Conservation (phyloP, 2,113 vertebrate species). For the Tor tambroides region DNA sequence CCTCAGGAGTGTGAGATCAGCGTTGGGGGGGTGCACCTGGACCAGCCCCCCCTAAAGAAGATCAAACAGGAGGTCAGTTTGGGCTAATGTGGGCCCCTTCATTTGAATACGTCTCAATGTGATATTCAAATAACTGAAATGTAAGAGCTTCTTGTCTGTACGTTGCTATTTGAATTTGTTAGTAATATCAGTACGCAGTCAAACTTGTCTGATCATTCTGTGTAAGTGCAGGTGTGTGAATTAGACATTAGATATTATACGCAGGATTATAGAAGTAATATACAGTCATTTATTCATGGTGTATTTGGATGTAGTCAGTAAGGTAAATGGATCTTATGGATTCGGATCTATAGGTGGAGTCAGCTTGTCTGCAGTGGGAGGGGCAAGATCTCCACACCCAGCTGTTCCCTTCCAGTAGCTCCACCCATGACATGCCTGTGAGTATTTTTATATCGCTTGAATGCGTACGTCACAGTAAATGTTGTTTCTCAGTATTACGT, state of each 20-base stretch:
- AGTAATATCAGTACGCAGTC: slow-evolving; percentile 28
- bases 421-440: slow-evolving; percentile 86
- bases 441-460: slow-evolving; percentile 66
- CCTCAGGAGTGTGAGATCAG: slow-evolving; percentile 88
- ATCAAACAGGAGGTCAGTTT: slow-evolving; percentile 94
- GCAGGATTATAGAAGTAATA: background rate
- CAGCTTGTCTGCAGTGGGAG: slow-evolving; percentile 93
- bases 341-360: slow-evolving; percentile 84
- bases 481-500: background rate
- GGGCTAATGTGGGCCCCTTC: background rate
- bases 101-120: slow-evolving; percentile 28
- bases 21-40: slow-evolving; percentile 77
- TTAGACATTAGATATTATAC: background rate
- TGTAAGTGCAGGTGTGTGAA: background rate
- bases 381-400: slow-evolving; percentile 85
- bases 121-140: slow-evolving; percentile 39
- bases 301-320: background rate
- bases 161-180: slow-evolving; percentile 32
- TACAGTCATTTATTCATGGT: background rate
- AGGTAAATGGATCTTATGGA: background rate
- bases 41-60: slow-evolving; percentile 91
- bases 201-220: background rate
- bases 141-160: background rate
- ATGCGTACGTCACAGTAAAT: background rate
- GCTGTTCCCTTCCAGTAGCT: slow-evolving; percentile 85